Evolutionary conservation across 2,797 vertebrate species (phyloP).

Genomic region (Acanthis flammea): DNA sequence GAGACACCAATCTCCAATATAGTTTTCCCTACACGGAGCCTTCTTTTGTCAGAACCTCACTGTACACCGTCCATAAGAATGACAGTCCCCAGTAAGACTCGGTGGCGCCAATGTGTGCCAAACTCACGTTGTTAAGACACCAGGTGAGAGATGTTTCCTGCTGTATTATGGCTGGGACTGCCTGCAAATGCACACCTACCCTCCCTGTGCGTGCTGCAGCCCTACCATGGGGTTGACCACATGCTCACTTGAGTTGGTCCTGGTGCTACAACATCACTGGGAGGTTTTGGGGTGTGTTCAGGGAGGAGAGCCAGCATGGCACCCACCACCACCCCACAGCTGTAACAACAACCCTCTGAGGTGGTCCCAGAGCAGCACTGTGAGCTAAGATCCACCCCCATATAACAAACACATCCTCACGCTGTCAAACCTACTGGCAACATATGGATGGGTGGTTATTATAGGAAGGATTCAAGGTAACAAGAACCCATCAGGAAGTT

Average conservation of each 20-base stretch:
- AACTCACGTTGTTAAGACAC: neutral
- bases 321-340: neutral
- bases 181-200: neutral
- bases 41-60: neutral
- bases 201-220: neutral
- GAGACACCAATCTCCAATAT: neutral
- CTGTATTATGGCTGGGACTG: neutral
- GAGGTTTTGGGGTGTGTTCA: neutral
- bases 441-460: neutral
- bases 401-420: accelerated
- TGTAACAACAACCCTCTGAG: neutral
- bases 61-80: neutral
- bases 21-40: neutral
- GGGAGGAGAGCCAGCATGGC: neutral
- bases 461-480: neutral
- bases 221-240: accelerated
- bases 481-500: neutral
- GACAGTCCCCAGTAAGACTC: accelerated
- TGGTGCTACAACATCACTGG: accelerated
- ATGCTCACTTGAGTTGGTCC: accelerated
- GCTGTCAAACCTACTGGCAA: neutral
- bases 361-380: neutral
- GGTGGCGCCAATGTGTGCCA: neutral
- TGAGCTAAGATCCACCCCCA: accelerated
- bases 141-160: neutral